Base-by-base conservation (phyloP, 2,113 vertebrate species). In the Stigmatopora argus region DNA sequence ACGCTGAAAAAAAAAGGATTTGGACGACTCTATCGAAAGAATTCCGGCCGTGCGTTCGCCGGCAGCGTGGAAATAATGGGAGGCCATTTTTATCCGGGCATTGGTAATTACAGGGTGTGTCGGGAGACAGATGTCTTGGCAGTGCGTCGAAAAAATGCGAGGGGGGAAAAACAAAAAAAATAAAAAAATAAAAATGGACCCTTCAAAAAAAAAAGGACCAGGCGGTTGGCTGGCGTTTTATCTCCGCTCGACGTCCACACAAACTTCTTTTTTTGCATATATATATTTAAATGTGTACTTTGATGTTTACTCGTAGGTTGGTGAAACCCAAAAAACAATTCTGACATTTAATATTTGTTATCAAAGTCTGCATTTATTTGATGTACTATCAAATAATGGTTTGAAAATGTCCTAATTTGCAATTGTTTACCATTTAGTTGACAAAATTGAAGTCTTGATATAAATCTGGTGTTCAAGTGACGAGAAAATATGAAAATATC, bases 61-160 rank as follows among this genome's bases (percentile, higher is more conserved):
- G 72, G 67, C 58, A 61, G 78, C 73, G 83, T 74, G 81, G 82
- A 88, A 88, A 88, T 88, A 88, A 90, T 91, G 90, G 78, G 85
- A 89, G 82, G 86, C 72, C 9, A 0, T 78, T 86, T 89, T 85
- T 85, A 90, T 85, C 85, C 78, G 82, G 85, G 85, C 72, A 84
- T 59, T 53, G 74, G 79, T 93, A 94, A 95, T 95, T 90, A 90
- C 68, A 94, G 92, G 93, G 93, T 87, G 92, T 92, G 92, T 85
- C 89, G 26, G 78, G 3, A 66, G 62, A 78, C 91, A 92, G 90
- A 94, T 92, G 89, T 89, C 87, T 92, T 88, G 88, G 89, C 89
- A 83, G 61, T 31, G n/a, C 2, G 58, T 69, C 77, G 75, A 79
- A 75, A 86, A 85, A 81, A 85, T 83, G 81, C 74, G 14, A 23